Evolutionary conservation across 2,113 vertebrate species (phyloP), one percentile per base, ranked within the genome.

Genomic region (Sphyrna mokarran): DNA sequence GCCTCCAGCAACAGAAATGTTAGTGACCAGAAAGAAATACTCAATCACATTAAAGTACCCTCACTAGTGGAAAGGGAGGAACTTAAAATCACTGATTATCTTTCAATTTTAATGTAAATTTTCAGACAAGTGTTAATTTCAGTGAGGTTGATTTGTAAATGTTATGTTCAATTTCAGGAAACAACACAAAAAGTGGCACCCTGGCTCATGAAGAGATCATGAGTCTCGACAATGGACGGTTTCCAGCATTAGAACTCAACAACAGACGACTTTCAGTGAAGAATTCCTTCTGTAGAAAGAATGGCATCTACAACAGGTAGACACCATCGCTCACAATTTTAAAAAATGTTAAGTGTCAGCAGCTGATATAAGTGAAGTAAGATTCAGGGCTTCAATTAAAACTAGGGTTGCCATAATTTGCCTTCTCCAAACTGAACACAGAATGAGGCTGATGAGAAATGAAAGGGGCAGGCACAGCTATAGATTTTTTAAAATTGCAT

Each of bases 261-360:
- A 99, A 99, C 97, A 98, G 99, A 0, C 97, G 99, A 1, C 98
- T 99, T 89, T 99, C 99, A 0, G 98, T 99, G 96, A 99, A 99
- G 96, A 99, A 99, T 96, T 99, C 99, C 80, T 99, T 99, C 97
- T 99, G 99, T 97, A 96, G 99, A 14, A 99, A 99, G 97, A 99
- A 99, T 0, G 99, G 99, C 95, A 98, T 99, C 96, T 99, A 99
- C 94, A 99, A 99, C 97, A 98, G 99, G 99, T 99, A 97, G 58
- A 16, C 26, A 68, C n/a, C 91, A 87, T 43, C 43, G 43, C 69
- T 61, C 87, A 48, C 87, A 90, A 43, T 95, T 95, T 48, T 8
- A 2, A 72, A 76, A 26, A 26, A 37, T 29, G 13, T 70, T 95
- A 76, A 76, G 23, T 72, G 14, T 95, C 37, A 66, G 13, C 33